Percentiles rank a stretch among this genome's conserved stretches.
phyloP scores from a whole-genome alignment of 2,113 vertebrate genomes.

The Myanophis thanlyinensis region DNA sequence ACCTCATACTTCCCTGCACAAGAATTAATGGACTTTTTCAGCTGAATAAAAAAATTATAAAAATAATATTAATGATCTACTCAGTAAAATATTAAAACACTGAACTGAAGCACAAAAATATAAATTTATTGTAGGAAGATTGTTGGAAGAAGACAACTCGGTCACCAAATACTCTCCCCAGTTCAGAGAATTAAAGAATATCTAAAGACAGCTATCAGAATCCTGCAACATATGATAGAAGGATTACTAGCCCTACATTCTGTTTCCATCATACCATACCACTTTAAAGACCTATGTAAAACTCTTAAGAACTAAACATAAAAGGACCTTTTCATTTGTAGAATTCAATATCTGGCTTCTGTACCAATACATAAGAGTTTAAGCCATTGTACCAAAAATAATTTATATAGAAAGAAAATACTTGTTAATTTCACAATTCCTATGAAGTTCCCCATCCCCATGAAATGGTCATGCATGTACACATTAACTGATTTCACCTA shows the following conservation, averaged over 20 bases:
- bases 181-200: not conserved
- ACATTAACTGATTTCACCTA: not conserved
- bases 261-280: not conserved
- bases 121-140: not conserved
- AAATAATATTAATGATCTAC: constrained; percentile 2
- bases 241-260: not conserved
- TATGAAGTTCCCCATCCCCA: not conserved
- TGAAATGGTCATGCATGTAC: not conserved
- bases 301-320: not conserved
- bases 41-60: constrained; percentile 38
- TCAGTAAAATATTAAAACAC: not conserved
- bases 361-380: too few species aligned
- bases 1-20: constrained; percentile 67
- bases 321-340: not conserved
- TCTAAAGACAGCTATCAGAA: not conserved
- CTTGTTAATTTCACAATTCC: not conserved
- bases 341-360: not conserved
- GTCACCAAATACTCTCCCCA: not conserved
- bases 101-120: not conserved
- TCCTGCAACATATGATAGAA: not conserved
- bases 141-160: not conserved
- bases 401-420: not conserved
- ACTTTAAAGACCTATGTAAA: not conserved
- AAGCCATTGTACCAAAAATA: not conserved
- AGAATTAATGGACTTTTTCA: constrained; percentile 58